These are phyloP conservation scores for Erynnis tages DNA, from an alignment of 2,888 invertebrate genomes.

Conservation along the genomic window DNA sequence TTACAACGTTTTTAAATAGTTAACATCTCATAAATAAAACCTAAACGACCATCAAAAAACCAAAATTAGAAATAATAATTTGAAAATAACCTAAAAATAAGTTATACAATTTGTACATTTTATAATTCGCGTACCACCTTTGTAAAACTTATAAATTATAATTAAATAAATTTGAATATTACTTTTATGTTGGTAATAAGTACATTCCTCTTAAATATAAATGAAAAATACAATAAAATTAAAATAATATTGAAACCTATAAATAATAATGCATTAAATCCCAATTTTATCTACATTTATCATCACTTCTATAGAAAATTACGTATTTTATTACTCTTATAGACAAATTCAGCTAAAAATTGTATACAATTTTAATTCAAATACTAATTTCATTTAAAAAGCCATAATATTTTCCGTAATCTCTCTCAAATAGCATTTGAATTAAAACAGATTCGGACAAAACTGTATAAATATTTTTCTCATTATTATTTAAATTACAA, in stretches of 20 bases:
- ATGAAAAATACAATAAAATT: neutral
- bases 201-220: neutral
- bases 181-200: neutral
- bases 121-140: slow-evolving; percentile 8
- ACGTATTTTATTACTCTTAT: slow-evolving; percentile 27
- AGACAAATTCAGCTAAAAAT: slow-evolving; percentile 24
- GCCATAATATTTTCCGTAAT: slow-evolving; percentile 2
- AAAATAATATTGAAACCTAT: neutral
- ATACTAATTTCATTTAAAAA: slow-evolving; percentile 9
- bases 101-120: neutral
- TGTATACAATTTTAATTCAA: slow-evolving; percentile 1
- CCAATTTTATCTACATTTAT: slow-evolving; percentile 19
- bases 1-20: slow-evolving; percentile 33
- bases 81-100: too few relatives aligned
- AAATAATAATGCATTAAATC: slow-evolving; percentile 19
- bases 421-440: slow-evolving; percentile 21
- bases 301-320: slow-evolving; percentile 26
- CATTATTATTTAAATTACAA: slow-evolving; percentile 7
- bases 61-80: slow-evolving; percentile 10
- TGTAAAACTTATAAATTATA: neutral
- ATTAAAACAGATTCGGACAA: neutral
- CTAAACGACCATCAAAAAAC: slow-evolving; percentile 25
- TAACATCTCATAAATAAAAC: slow-evolving; percentile 31
- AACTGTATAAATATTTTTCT: slow-evolving; percentile 13
- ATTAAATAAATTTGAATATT: neutral